A percentile compares a stretch with the other conserved stretches of the same genome.
Evolutionary conservation across 2,797 vertebrate species (phyloP).

Genomic region (Arremon brunneinucha): DNA sequence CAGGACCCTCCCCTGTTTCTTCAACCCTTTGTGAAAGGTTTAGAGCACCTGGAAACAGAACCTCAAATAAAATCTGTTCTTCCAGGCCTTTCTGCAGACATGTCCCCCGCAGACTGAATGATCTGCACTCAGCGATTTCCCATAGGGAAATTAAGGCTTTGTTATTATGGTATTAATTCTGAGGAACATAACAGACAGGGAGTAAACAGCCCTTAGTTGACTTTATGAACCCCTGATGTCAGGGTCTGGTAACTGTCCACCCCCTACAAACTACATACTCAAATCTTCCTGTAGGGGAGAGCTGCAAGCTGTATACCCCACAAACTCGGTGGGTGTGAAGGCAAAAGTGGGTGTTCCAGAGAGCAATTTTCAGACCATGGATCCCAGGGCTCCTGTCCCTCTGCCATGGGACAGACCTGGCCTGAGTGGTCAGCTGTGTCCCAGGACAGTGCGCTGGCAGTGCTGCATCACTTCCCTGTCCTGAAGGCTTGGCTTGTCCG

Average conservation of each 20-base stretch:
- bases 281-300: neutral
- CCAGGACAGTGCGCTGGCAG: neutral
- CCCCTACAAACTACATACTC: neutral
- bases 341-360: neutral
- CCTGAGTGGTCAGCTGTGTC: neutral
- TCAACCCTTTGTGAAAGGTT: neutral
- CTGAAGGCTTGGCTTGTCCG: neutral
- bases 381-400: neutral
- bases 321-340: neutral
- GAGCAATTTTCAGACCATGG: neutral
- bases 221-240: neutral
- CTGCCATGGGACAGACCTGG: neutral
- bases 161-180: neutral
- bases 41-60: neutral
- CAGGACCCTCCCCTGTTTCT: neutral
- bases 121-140: neutral
- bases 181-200: neutral
- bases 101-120: neutral
- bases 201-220: neutral
- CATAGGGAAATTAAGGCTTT: neutral
- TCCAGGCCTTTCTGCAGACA: neutral
- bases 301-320: neutral
- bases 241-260: neutral
- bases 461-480: neutral
- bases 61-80: neutral